Evolutionary conservation across 2,888 invertebrate species (phyloP).

Genomic region (Nemurella pictetii): DNA sequence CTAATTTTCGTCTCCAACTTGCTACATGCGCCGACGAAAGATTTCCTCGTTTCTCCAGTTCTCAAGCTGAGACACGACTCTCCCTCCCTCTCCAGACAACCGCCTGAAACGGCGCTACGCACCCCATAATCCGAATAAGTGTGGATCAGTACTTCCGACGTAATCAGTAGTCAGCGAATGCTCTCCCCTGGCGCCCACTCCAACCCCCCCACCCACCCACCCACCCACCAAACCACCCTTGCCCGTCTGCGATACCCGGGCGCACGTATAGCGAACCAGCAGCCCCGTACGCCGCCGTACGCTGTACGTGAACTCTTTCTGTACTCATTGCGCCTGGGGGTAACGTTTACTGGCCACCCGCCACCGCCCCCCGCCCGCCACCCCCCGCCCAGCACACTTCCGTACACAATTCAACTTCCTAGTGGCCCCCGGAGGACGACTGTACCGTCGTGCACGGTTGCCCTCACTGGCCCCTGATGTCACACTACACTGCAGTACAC

Average conservation of each 20-base stretch:
- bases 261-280: background rate
- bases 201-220: background rate
- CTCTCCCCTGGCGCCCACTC: background rate
- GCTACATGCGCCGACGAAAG: background rate
- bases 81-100: background rate
- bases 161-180: background rate
- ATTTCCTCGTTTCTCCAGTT: background rate
- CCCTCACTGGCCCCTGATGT: constrained; percentile 15
- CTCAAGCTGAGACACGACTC: background rate
- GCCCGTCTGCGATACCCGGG: background rate
- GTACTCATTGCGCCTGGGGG: constrained; percentile 27
- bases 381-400: background rate
- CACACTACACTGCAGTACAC: constrained; percentile 30
- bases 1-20: background rate
- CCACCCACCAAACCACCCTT: background rate
- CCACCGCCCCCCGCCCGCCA: background rate
- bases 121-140: background rate
- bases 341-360: constrained; percentile 25
- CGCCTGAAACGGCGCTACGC: background rate
- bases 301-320: constrained; percentile 13
- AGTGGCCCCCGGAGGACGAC: constrained; percentile 25
- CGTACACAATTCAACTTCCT: constrained; percentile 5
- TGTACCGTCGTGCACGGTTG: constrained; percentile 3
- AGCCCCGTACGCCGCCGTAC: background rate
- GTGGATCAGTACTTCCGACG: background rate